Conservation (phyloP, 2,888 invertebrate genomes). For the Tiliacea aurago region DNA sequence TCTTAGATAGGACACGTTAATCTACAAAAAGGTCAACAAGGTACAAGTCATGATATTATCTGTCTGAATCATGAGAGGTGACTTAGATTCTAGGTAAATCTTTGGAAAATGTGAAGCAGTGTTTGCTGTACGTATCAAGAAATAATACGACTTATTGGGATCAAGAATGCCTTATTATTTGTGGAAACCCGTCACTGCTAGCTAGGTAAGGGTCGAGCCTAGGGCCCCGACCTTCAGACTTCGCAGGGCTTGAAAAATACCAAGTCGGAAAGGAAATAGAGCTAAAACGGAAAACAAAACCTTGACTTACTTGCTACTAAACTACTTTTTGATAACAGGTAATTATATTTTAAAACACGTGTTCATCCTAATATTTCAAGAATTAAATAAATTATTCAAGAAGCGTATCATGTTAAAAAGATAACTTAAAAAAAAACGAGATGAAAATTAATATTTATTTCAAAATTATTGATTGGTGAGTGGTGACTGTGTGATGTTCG, state of each 20-base stretch:
- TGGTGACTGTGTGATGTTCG: neutral
- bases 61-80: neutral
- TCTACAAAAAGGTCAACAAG: neutral
- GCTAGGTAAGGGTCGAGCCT: neutral
- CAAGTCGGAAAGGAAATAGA: neutral
- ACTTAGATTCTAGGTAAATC: constrained; percentile 1
- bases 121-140: neutral
- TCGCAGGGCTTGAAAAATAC: neutral
- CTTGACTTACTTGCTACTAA: neutral
- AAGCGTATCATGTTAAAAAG: neutral
- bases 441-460: neutral
- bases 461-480: neutral
- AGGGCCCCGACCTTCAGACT: neutral
- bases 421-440: neutral
- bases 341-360: constrained; percentile 1
- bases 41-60: neutral
- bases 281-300: neutral
- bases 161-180: neutral
- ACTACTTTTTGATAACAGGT: neutral
- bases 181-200: neutral
- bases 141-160: neutral
- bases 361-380: neutral
- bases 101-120: neutral
- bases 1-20: neutral
- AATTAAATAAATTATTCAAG: neutral